A percentile compares a stretch with the other conserved stretches of the same genome.
Evolutionary conservation across 2,888 invertebrate species (phyloP).

Genomic region (Leptothorax acervorum): DNA sequence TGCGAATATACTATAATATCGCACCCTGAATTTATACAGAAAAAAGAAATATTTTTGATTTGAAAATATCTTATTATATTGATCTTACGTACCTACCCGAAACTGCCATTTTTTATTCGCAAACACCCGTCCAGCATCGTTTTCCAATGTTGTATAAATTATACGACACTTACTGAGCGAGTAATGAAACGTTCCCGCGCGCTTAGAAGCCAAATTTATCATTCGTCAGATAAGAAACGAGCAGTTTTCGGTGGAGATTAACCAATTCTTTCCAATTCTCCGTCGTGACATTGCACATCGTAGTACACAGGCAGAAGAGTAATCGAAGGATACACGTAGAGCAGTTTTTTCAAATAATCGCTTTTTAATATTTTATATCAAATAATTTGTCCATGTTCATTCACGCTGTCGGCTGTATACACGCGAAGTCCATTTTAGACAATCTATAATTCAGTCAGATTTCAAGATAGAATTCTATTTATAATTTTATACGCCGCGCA

Average conservation of each 20-base stretch:
- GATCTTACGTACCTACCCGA: neutral
- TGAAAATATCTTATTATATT: too few relatives aligned
- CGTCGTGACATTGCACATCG: neutral
- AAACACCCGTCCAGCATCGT: neutral
- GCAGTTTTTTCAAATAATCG: neutral
- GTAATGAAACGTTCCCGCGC: neutral
- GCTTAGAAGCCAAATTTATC: neutral
- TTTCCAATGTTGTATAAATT: neutral
- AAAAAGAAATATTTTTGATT: too few relatives aligned
- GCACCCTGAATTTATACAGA: neutral
- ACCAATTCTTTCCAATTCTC: neutral
- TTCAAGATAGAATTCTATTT: conserved; percentile 21
- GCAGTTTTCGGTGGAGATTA: conserved; percentile 7
- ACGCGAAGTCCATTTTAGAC: neutral
- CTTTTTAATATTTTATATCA: neutral
- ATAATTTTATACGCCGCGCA: neutral
- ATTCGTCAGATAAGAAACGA: conserved; percentile 18
- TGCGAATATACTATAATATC: neutral
- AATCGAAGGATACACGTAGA: neutral
- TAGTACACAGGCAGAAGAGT: neutral
- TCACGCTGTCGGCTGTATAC: neutral
- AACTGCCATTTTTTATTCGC: neutral
- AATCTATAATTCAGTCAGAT: neutral
- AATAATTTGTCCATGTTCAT: conserved; percentile 16
- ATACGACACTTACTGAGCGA: neutral